Conservation (phyloP, 2,113 vertebrate species). For the Melospiza melodia region DNA sequence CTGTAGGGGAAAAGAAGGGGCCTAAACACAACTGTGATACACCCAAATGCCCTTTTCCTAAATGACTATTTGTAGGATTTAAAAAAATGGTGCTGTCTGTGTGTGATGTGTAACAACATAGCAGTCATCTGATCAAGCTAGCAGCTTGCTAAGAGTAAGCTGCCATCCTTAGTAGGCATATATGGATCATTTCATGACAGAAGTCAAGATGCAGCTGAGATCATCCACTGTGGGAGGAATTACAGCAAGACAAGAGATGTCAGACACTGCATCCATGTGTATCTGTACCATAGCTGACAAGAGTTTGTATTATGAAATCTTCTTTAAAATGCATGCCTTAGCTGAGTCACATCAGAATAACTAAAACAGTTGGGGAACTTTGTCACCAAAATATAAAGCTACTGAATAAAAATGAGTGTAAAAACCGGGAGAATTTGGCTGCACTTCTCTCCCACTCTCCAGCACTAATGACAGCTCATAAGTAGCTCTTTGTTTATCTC, state of each 20-base stretch:
- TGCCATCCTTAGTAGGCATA: not conserved
- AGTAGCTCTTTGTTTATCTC: constrained; percentile 21
- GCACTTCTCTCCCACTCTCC: not conserved
- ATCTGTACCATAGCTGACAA: not conserved
- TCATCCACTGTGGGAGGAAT: not conserved
- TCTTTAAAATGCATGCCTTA: not conserved
- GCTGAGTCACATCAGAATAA: not conserved
- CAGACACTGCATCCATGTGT: not conserved
- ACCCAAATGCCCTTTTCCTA: not conserved
- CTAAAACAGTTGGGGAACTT: not conserved
- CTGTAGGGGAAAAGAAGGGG: not conserved
- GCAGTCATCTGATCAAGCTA: not conserved
- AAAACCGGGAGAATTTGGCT: not conserved
- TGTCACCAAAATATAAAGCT: not conserved
- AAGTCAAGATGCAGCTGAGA: not conserved
- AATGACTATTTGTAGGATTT: not conserved
- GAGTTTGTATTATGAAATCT: not conserved
- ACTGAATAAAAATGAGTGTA: not conserved
- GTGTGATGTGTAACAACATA: not conserved
- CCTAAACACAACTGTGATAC: not conserved
- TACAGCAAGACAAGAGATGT: not conserved
- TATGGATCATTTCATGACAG: not conserved
- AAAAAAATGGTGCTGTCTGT: fast-evolving
- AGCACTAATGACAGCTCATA: not conserved
- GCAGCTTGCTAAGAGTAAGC: not conserved